Percentiles rank a stretch among this genome's conserved stretches.
phyloP scores from a whole-genome alignment of 2,888 invertebrate genomes.

The Miltochrista miniata region DNA sequence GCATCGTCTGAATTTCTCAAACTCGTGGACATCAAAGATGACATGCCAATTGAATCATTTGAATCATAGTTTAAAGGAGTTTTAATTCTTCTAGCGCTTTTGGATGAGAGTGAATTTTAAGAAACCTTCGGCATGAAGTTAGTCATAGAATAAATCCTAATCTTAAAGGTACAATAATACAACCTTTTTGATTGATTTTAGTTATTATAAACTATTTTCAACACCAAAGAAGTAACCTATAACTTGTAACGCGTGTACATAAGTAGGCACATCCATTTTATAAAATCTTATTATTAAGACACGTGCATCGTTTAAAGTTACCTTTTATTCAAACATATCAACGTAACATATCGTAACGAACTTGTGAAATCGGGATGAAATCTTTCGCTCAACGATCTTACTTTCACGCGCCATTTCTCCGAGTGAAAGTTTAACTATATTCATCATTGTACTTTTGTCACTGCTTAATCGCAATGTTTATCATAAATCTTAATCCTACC shows the following conservation, averaged over 20 bases:
- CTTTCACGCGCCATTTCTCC: constrained; percentile 73
- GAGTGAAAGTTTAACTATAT: constrained; percentile 72
- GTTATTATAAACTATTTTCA: too few relatives aligned
- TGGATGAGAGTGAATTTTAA: too few relatives aligned
- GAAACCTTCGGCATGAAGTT: too few relatives aligned
- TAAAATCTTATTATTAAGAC: neutral
- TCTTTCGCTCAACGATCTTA: constrained; percentile 48
- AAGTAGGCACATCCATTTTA: too few relatives aligned
- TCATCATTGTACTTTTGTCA: constrained; percentile 78
- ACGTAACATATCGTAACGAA: constrained; percentile 3
- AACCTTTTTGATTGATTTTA: neutral
- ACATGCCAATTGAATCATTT: too few relatives aligned
- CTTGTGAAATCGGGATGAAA: constrained; percentile 59
- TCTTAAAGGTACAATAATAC: neutral
- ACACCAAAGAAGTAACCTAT: too few relatives aligned
- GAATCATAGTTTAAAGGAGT: too few relatives aligned
- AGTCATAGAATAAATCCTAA: too few relatives aligned
- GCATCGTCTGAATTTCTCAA: constrained; percentile 8
- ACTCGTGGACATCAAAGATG: constrained; percentile 3
- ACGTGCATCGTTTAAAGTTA: neutral
- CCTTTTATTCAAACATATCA: too few relatives aligned
- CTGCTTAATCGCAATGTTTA: constrained; percentile 68
- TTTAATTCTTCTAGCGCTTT: too few relatives aligned
- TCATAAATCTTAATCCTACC: constrained; percentile 69
- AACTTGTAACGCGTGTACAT: too few relatives aligned